A percentile compares a stretch with the other conserved stretches of the same genome.
Evolutionary conservation across 1,140 invertebrate genomes (phyloP).

Genomic region (Acromyrmex heyeri): DNA sequence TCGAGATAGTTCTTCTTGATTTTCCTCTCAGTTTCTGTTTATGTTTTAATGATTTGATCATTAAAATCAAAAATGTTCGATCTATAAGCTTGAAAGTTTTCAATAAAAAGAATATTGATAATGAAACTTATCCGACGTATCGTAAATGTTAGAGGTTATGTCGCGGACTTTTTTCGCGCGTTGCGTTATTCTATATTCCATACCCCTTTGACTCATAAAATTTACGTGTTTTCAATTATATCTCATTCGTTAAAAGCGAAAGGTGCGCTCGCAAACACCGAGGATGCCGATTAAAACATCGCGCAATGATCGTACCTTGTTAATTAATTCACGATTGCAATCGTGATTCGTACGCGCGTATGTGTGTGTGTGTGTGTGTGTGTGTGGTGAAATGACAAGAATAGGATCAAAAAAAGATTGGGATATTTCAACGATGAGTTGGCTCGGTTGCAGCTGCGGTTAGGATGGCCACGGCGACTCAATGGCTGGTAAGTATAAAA

Average conservation of each 20-base stretch:
- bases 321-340: constrained; percentile 2
- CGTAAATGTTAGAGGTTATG: not conserved
- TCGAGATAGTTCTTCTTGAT: not conserved
- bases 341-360: not conserved
- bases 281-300: not conserved
- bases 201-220: not conserved
- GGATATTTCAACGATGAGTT: not conserved
- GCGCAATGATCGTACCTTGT: not conserved
- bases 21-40: not conserved
- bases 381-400: not conserved
- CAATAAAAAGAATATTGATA: not conserved
- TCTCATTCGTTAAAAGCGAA: not conserved
- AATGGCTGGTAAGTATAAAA: constrained; percentile 4
- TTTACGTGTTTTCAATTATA: not conserved
- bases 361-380: not conserved
- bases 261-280: not conserved
- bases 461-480: not conserved
- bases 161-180: not conserved
- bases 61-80: not conserved
- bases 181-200: not conserved
- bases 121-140: not conserved
- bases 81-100: not conserved
- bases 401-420: not conserved
- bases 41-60: not conserved
- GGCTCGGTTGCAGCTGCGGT: not conserved